phyloP scores from a whole-genome alignment of 2,888 invertebrate genomes.

The Scaptomyza parva region DNA sequence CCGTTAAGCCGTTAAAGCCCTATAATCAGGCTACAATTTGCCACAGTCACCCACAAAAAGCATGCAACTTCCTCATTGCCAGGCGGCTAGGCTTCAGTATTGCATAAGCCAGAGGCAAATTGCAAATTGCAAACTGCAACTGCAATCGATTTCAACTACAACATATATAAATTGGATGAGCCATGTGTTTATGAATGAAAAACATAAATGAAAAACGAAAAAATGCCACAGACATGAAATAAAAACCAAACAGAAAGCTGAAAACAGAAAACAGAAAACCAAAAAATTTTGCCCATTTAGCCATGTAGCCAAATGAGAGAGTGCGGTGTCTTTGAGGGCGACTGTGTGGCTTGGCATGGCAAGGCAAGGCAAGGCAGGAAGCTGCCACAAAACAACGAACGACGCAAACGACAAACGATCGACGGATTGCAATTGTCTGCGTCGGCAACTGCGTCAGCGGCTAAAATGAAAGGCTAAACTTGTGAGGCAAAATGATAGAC shows the following conservation, averaged over 20 bases:
- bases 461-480: slow-evolving; percentile 78
- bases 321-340: slow-evolving; percentile 67
- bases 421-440: slow-evolving; percentile 65
- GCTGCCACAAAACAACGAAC: slow-evolving; percentile 36
- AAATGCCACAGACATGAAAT: slow-evolving; percentile 28
- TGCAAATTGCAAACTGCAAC: slow-evolving; percentile 16
- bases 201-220: slow-evolving; percentile 10
- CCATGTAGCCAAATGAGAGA: slow-evolving; percentile 60
- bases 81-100: slow-evolving; percentile 26
- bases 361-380: slow-evolving; percentile 34
- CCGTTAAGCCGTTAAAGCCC: slow-evolving; percentile 53
- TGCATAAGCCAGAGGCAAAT: slow-evolving; percentile 61
- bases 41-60: slow-evolving; percentile 74
- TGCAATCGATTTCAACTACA: slow-evolving; percentile 41
- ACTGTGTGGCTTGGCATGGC: slow-evolving; percentile 9
- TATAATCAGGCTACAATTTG: slow-evolving; percentile 70
- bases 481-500: slow-evolving; percentile 78
- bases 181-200: slow-evolving; percentile 70
- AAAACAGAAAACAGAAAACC: too few species aligned
- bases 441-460: slow-evolving; percentile 69
- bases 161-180: slow-evolving; percentile 53
- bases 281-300: slow-evolving; percentile 38
- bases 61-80: slow-evolving; percentile 68
- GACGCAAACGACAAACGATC: slow-evolving; percentile 23
- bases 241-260: slow-evolving; percentile 45